Percentiles rank a stretch among this genome's conserved stretches.
Evolutionary conservation across 2,113 vertebrate genomes (phyloP).

Genomic region (Carassius auratus): DNA sequence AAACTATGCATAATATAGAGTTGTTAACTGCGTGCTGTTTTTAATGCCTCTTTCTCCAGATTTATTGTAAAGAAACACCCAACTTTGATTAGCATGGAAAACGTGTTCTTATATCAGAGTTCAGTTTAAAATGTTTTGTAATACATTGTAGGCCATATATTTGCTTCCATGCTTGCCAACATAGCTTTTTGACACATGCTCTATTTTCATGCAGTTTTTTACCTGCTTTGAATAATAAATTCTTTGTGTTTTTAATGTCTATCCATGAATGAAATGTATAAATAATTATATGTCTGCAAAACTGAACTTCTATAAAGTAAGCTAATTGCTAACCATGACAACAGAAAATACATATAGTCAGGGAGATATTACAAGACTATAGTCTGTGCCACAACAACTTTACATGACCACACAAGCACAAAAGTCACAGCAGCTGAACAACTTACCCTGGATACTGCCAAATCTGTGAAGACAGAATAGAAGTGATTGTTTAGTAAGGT

Average conservation of each 20-base stretch:
- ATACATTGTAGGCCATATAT: neutral
- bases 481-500: slow-evolving; percentile 55
- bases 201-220: slow-evolving; percentile 50
- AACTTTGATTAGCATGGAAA: neutral
- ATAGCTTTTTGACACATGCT: slow-evolving; percentile 43
- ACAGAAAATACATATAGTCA: slow-evolving; percentile 47
- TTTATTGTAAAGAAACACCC: neutral
- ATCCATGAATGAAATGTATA: neutral
- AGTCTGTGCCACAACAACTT: slow-evolving; percentile 43
- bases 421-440: slow-evolving; percentile 47
- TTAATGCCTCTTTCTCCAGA: slow-evolving; percentile 19
- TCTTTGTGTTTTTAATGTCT: slow-evolving; percentile 24
- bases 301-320: neutral
- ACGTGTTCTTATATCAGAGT: neutral
- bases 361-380: slow-evolving; percentile 51
- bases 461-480: slow-evolving; percentile 71
- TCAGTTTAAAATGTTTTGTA: neutral
- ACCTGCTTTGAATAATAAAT: slow-evolving; percentile 34
- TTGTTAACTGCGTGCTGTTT: neutral
- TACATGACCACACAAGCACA: slow-evolving; percentile 56
- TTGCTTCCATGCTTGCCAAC: slow-evolving; percentile 7
- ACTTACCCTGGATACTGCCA: slow-evolving; percentile 73
- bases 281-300: neutral
- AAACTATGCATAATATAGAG: neutral
- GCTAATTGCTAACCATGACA: slow-evolving; percentile 40